Base-by-base conservation (phyloP, 2,797 vertebrate genomes). In the Balearica regulorum region DNA sequence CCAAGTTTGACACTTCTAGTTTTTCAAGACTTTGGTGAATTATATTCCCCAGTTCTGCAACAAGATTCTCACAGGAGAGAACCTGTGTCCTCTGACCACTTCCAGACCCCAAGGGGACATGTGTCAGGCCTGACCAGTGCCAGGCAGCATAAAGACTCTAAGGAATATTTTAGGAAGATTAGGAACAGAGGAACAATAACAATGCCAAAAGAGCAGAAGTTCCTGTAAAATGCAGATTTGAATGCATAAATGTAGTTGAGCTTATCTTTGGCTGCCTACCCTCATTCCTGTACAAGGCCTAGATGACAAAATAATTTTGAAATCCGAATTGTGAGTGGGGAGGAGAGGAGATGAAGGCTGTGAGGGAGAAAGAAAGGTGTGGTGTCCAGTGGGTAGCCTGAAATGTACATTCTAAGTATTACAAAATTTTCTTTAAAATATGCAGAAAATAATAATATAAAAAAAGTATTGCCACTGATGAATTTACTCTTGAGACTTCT, bases 301-400 rank as follows among this genome's bases (percentile, higher is more conserved):
- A 54, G 71, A 90, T 77, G 73, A 80, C 51, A 94, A 97, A 94
- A 87, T 94, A 10, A 94, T 92, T 91, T 97, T 95, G 89, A 79
- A 94, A 94, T 92, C 84, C 83, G 55, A 90, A 85, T 87, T 94
- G 35, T 89, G 82, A 83, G 29, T 24, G 12, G 4, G 19, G 55
- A 78, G 5, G 11, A 15, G 46, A 83, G 16, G 48, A 82, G 29
- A 13, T 24, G 2, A 79, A 92, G 26, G 72, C 18, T 76, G 3
- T 24, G 12, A 90, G 35, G 62, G 49, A 83, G 83, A 92, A 89
- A 82, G n/a, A 55, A 57, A 80, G 46, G 12, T 53, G 17, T 46
- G 9, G 11, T 68, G 13, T 70, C 51, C 35, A 41, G 31, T 46
- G 25, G 12, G 12, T 66, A 64, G 8, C 21, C 16, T 77, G 13